Evolutionary conservation across 2,888 invertebrate genomes (phyloP), one percentile per base, ranked within the genome.

Genomic region (Drosophila anomalata): DNA sequence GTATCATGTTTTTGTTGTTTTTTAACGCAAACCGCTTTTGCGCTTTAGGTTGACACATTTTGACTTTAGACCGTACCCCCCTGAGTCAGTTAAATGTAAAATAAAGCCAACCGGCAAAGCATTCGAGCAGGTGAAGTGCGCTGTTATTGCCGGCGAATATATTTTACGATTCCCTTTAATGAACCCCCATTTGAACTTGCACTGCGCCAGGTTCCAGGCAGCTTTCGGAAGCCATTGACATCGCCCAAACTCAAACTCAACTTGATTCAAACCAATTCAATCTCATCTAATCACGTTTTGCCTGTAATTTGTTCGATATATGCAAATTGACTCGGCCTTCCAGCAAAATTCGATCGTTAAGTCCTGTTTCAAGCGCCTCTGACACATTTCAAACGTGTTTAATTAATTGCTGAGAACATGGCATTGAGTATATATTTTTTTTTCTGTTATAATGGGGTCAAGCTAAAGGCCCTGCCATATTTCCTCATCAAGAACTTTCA

Each of bases 21-120:
- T 42, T 42, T 42, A 42, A 20, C 9, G 20, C 17, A 74, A 77
- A 75, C 74, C 59, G 66, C 63, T 68, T 73, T 76, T 71, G 71
- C 58, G 60, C 55, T 54, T 69, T 65, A 44, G 47, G 26, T 33
- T 20, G 20, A 42, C 44, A 22, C 47, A 73, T 59, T 63, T 58
- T 58, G 62, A 61, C 73, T 71, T 73, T 69, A 22, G 62, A 61
- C 73, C 69, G 71, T 69, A 22, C 52, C 36, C 46, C 14, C 39
- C 48, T 61, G 55, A 62, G 50, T 67, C 63, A 61, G 54, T 57
- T 68, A 61, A 71, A 62, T 69, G 71, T 44, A 41, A 62, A 47
- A 26, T 52, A 41, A 69, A 57, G 53, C 36, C 46, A 52, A 69
- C 50, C 58, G 50, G 57, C 59, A 59, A 59, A 36, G 46, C 55